A percentile compares a stretch with the other conserved stretches of the same genome.
Conservation (phyloP, 30 jellyfish, hydroid and myxozoan species). For the Clytia hemisphaerica region DNA sequence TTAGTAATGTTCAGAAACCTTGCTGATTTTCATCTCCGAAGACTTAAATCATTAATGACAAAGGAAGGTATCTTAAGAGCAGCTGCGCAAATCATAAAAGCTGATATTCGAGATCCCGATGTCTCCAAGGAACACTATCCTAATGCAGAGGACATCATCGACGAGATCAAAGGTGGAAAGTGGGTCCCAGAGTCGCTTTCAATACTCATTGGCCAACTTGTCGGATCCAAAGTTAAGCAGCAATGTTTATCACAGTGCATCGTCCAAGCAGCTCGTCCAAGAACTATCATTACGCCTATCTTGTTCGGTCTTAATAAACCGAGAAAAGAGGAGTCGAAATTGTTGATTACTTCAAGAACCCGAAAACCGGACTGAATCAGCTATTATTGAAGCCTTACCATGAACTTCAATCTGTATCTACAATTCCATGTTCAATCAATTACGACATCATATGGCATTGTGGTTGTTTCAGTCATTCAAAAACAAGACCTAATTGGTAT, state of each 20-base stretch:
- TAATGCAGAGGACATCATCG: conserved; percentile 13
- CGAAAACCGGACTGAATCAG: no score
- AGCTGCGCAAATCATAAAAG: conserved; percentile 25
- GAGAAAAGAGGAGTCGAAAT: no score
- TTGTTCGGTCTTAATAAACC: conserved; percentile 31
- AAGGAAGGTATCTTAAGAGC: conserved; percentile 10
- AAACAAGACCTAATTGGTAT: no score
- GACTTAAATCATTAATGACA: no score
- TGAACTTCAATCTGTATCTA: no score
- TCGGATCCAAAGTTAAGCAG: background rate
- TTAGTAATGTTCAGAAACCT: conserved; percentile 34
- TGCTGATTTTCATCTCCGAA: no score
- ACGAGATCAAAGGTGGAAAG: background rate
- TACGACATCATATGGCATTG: no score
- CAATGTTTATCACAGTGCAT: conserved; percentile 24
- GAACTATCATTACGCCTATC: conserved; percentile 25
- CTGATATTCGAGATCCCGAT: conserved; percentile 10
- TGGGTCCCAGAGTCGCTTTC: conserved; percentile 30
- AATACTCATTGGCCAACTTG: conserved; percentile 2
- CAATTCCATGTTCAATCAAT: no score
- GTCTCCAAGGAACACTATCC: conserved; percentile 14
- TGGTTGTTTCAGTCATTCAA: no score
- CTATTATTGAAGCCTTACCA: no score
- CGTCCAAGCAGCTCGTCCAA: conserved; percentile 46
- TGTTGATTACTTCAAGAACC: no score